Conservation (phyloP, 2,113 vertebrate species). For the Pelobates fuscus region DNA sequence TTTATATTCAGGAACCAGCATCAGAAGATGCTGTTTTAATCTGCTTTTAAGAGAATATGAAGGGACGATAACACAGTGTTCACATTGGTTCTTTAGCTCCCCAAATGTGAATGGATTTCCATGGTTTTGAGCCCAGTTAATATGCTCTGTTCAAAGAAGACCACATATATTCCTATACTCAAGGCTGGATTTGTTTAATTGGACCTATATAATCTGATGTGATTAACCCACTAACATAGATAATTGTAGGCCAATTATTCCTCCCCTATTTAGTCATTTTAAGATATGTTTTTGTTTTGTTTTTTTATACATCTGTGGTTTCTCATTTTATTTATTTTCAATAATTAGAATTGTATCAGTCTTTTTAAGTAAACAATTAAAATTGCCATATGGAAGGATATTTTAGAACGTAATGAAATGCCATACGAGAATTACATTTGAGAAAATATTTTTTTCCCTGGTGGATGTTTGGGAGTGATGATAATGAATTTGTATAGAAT, state of each 20-base stretch:
- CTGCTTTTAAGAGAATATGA: slow-evolving; percentile 33
- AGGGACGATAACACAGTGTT: slow-evolving; percentile 25
- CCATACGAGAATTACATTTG: no score
- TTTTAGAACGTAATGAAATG: no score
- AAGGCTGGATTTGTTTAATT: slow-evolving; percentile 9
- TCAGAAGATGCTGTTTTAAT: slow-evolving; percentile 28
- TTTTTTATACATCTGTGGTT: no score
- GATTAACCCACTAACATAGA: not conserved
- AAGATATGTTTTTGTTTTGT: no score
- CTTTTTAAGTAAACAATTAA: no score
- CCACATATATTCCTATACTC: not conserved
- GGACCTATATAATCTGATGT: not conserved
- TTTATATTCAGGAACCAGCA: slow-evolving; percentile 22
- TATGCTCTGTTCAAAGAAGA: not conserved
- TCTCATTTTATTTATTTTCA: no score
- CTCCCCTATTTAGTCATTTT: not conserved
- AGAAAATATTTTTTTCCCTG: no score
- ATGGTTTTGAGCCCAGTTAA: slow-evolving; percentile 6
- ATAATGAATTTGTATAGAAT: no score
- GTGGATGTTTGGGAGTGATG: no score
- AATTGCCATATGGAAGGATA: no score
- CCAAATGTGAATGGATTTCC: slow-evolving; percentile 19
- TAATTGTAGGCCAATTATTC: not conserved
- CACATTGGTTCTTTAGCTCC: slow-evolving; percentile 28
- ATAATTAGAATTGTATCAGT: no score